phyloP scores from a whole-genome alignment of 2,113 vertebrate genomes.

The Blennius ocellaris region DNA sequence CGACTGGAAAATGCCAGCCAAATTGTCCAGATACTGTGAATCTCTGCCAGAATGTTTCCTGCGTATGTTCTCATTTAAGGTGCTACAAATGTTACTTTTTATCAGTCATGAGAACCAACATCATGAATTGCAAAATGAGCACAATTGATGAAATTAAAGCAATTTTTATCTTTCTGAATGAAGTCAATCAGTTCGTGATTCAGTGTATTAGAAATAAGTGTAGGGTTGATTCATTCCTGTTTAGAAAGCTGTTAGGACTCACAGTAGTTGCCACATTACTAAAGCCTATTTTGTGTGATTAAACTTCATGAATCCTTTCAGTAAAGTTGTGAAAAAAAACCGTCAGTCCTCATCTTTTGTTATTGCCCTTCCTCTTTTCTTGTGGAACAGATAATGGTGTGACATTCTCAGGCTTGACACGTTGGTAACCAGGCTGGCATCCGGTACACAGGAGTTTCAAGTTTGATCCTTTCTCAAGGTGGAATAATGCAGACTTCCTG shows the following conservation, averaged over 20 bases:
- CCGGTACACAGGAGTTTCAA: slow-evolving; percentile 52
- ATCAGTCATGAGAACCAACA: slow-evolving; percentile 20
- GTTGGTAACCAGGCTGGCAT: slow-evolving; percentile 31
- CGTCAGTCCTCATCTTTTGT: slow-evolving; percentile 40
- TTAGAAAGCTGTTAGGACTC: neutral
- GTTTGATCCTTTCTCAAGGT: slow-evolving; percentile 49
- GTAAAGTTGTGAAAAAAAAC: slow-evolving; percentile 31
- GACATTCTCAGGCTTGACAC: slow-evolving; percentile 25
- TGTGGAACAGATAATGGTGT: slow-evolving; percentile 27
- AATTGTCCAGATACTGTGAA: slow-evolving; percentile 40
- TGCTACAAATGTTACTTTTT: slow-evolving; percentile 17
- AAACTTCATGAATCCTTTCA: slow-evolving; percentile 27
- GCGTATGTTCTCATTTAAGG: slow-evolving; percentile 40
- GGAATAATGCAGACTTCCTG: slow-evolving; percentile 69
- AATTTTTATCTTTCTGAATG: slow-evolving; percentile 9
- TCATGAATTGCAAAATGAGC: slow-evolving; percentile 36
- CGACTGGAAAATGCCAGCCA: slow-evolving; percentile 54
- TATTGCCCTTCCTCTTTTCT: slow-evolving; percentile 37
- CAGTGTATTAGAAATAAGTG: slow-evolving; percentile 20
- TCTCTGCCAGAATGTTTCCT: slow-evolving; percentile 5
- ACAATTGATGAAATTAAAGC: slow-evolving; percentile 5
- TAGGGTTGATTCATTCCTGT: slow-evolving; percentile 28
- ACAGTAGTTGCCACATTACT: slow-evolving; percentile 16
- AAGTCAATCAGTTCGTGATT: slow-evolving; percentile 33
- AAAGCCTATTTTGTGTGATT: slow-evolving; percentile 32